Evolutionary conservation across 1,140 invertebrate species (phyloP).

Genomic region (Aleiodes sp.): DNA sequence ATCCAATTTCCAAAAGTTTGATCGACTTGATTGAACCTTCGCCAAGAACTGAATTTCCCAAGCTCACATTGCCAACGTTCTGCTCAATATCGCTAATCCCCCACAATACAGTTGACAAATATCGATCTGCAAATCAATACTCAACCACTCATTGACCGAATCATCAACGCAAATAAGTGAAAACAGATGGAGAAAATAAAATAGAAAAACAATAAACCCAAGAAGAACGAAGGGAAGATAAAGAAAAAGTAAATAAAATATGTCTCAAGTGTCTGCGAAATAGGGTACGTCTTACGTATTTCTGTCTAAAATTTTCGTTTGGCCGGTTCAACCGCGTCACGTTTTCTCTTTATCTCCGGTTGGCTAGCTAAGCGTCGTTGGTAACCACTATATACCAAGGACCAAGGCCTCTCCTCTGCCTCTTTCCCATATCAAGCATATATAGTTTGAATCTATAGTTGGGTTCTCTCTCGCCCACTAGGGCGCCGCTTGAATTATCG

Average conservation of each 20-base stretch:
- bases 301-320: not conserved
- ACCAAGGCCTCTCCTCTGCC: not conserved
- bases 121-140: too few relatives aligned
- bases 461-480: slow-evolving; percentile 13
- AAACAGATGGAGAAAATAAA: not conserved
- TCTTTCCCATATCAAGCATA: too few relatives aligned
- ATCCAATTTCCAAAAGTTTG: too few relatives aligned
- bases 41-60: too few relatives aligned
- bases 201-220: slow-evolving; percentile 16
- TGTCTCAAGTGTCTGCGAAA: slow-evolving; percentile 24
- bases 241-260: slow-evolving; percentile 15
- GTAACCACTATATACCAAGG: slow-evolving; percentile 13
- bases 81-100: too few relatives aligned
- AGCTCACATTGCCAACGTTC: too few relatives aligned
- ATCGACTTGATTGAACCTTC: too few relatives aligned
- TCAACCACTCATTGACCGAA: too few relatives aligned
- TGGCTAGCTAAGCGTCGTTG: slow-evolving; percentile 18
- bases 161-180: too few relatives aligned
- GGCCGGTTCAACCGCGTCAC: slow-evolving; percentile 11
- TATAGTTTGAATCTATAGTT: not conserved
- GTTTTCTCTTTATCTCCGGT: slow-evolving; percentile 33
- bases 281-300: not conserved
- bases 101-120: too few relatives aligned
- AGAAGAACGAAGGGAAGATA: not conserved
- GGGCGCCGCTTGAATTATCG: slow-evolving; percentile 54